Base-by-base conservation (phyloP, 1,140 invertebrate genomes). In the Galleria mellonella region DNA sequence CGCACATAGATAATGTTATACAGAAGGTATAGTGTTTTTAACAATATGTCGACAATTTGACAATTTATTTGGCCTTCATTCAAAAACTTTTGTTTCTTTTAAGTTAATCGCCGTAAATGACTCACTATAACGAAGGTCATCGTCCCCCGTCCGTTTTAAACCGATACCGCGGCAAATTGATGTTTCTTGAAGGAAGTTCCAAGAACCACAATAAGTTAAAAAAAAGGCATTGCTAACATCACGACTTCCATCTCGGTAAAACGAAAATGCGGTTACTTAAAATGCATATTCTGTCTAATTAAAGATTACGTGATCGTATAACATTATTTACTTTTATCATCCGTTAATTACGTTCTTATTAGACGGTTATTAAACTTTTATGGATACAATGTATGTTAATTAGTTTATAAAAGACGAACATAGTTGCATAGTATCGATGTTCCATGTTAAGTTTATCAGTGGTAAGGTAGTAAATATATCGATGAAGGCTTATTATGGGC, bases 151-250 rank as follows among this genome's bases (percentile, higher is more conserved):
- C 17, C 35, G 17, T 37, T 37, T 37, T 17, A 15, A 37, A 37
- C 32, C 12, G 32, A 35, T 14, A 35, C 14, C 35, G 17, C n/a
- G 35, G 0, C 8, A 23, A 23, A 23, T 23, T 23, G 35, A n/a
- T 1, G 35, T n/a, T 37, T 37, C 35, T 15, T 37, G 35, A 28
- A 17, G 36, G 37, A 47, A 47, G 28, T 47, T 47, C 36, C 29
- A 9, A 47, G 44, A 47, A 47, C 36, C 32, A 13, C 37, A 40
- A 23, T 23, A 23, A 17, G 5, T 10, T 4, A 37, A 17, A 47
- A 47, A 43, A 44, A 38, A 38, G 28, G 11, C 28, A 17, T 45
- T 10, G 31, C 43, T 35, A 42, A 42, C 39, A 15, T 37, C 43
- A 45, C 43, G 43, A 45, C 38, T 38, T 14, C 32, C 43, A 45